Conservation (phyloP, 2,888 invertebrate genomes). For the Cantharis lateralis region DNA sequence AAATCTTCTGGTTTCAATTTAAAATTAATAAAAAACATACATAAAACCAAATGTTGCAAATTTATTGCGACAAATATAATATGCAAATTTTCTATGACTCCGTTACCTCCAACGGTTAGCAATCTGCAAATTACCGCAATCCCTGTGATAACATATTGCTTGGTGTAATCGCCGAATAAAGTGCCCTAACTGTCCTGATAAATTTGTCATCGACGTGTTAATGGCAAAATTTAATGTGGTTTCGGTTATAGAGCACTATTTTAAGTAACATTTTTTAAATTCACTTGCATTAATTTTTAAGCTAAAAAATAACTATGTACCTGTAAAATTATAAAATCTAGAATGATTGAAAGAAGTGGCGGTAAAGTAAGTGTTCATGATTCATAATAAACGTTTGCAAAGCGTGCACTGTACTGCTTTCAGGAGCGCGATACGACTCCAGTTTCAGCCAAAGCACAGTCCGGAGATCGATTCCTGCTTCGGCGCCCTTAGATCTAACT, state of each 20-base stretch:
- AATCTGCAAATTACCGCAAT: constrained; percentile 25
- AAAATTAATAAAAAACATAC: neutral
- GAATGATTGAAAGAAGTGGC: constrained; percentile 37
- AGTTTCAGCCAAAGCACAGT: constrained; percentile 41
- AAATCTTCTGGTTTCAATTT: neutral
- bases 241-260: neutral
- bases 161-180: neutral
- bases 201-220: neutral
- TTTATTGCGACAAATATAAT: constrained; percentile 11
- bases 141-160: constrained; percentile 16
- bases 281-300: neutral
- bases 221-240: neutral
- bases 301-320: constrained; percentile 27
- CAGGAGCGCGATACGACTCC: constrained; percentile 40
- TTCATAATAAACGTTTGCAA: constrained; percentile 35
- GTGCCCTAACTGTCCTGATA: neutral
- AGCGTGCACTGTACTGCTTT: constrained; percentile 32
- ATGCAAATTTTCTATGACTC: constrained; percentile 9
- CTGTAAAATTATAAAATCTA: constrained; percentile 43
- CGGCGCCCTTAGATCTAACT: constrained; percentile 39
- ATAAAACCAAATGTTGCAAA: neutral
- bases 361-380: constrained; percentile 40
- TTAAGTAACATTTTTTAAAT: neutral
- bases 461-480: constrained; percentile 45
- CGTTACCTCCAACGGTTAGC: constrained; percentile 16